A percentile compares a stretch with the other conserved stretches of the same genome.
Conservation (phyloP, 1,140 invertebrate genomes). For the Pollicipes pollicipes region DNA sequence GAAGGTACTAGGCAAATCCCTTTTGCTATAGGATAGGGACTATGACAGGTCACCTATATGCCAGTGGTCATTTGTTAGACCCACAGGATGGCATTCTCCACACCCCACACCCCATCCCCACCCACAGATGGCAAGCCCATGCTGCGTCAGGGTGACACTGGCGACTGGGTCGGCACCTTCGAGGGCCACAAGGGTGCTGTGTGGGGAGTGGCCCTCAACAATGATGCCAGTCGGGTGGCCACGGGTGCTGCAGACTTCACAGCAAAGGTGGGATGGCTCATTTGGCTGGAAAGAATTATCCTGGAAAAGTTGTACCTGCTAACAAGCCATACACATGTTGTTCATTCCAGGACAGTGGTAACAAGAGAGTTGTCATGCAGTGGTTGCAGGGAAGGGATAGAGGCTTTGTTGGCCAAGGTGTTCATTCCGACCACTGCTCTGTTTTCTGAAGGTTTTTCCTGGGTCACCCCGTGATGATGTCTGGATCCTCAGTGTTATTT, state of each 20-base stretch:
- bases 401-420: too few relatives aligned
- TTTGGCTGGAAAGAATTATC: not conserved
- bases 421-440: too few relatives aligned
- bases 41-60: too few relatives aligned
- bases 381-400: too few relatives aligned
- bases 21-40: too few relatives aligned
- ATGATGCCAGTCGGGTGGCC: slow-evolving; percentile 71
- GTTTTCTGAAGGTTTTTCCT: not conserved
- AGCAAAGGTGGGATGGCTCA: slow-evolving; percentile 41
- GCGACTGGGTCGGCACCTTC: slow-evolving; percentile 97
- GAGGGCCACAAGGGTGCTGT: slow-evolving; percentile 96
- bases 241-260: slow-evolving; percentile 92
- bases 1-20: too few relatives aligned
- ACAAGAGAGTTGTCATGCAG: too few relatives aligned
- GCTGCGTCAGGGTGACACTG: slow-evolving; percentile 90
- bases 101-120: too few relatives aligned
- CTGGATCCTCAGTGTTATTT: not conserved
- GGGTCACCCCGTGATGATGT: not conserved
- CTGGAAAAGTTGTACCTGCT: slow-evolving; percentile 2
- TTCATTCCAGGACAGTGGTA: too few relatives aligned
- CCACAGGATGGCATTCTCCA: too few relatives aligned
- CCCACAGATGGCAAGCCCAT: slow-evolving; percentile 98
- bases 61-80: too few relatives aligned
- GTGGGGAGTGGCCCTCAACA: slow-evolving; percentile 88
- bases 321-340: not conserved